Evolutionary conservation across 2,113 vertebrate genomes (phyloP).

Genomic region (Redunca redunca): DNA sequence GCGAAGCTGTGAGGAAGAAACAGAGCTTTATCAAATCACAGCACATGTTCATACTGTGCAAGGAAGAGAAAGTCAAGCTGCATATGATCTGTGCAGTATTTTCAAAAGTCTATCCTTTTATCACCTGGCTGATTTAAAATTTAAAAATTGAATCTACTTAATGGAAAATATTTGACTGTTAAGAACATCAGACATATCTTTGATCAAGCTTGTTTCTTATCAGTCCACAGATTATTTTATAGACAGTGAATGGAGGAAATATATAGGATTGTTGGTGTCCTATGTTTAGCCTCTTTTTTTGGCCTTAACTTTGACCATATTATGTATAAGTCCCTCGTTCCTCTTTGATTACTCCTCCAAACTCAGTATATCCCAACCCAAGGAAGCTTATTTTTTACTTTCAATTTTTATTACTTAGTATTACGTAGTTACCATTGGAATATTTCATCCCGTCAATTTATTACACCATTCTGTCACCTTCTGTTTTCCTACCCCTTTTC

Average conservation of each 20-base stretch:
- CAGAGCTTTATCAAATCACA: background rate
- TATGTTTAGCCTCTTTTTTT: background rate
- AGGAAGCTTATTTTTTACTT: background rate
- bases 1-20: background rate
- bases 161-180: background rate
- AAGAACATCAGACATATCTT: background rate
- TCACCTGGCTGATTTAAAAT: background rate
- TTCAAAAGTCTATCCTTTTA: background rate
- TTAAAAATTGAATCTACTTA: conserved; percentile 6
- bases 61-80: background rate
- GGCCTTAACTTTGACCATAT: background rate
- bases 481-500: background rate
- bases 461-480: background rate
- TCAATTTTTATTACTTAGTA: background rate
- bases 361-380: background rate
- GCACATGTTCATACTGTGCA: background rate
- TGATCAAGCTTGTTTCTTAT: background rate
- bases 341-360: background rate
- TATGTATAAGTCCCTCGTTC: background rate
- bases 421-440: background rate
- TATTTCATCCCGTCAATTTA: background rate
- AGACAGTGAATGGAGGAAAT: background rate
- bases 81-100: background rate
- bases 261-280: background rate
- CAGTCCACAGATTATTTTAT: background rate